Evolutionary conservation across 2,888 invertebrate species (phyloP).

Genomic region (Lymantria monacha): DNA sequence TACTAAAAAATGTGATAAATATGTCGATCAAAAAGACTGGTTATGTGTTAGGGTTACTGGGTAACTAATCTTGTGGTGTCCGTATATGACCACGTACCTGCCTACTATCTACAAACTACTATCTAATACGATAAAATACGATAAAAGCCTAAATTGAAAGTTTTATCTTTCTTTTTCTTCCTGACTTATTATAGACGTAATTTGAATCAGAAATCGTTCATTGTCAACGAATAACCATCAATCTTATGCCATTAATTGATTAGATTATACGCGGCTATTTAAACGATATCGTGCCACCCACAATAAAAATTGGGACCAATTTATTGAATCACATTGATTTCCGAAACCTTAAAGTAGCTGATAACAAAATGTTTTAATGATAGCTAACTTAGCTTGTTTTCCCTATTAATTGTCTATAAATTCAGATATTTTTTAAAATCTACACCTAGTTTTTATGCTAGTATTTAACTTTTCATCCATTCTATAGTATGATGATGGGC

Average conservation of each 20-base stretch:
- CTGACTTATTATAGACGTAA: conserved; percentile 14
- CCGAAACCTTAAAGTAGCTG: too few species aligned
- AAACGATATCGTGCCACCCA: conserved; percentile 60
- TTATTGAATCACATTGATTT: conserved; percentile 9
- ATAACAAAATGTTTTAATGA: too few species aligned
- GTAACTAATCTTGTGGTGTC: too few species aligned
- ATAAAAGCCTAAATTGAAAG: conserved; percentile 26
- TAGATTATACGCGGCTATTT: conserved; percentile 60
- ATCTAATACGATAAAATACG: conserved; percentile 23
- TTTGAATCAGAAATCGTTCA: conserved; percentile 45
- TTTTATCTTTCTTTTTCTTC: conserved; percentile 45
- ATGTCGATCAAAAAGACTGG: too few species aligned
- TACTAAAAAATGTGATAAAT: too few species aligned
- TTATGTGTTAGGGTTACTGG: too few species aligned
- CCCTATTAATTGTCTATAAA: too few species aligned
- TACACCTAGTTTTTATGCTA: too few species aligned
- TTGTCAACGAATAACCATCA: conserved; percentile 59
- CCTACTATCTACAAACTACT: neutral
- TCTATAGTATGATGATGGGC: neutral
- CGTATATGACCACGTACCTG: too few species aligned
- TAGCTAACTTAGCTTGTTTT: too few species aligned
- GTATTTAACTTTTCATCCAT: neutral
- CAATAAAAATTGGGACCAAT: conserved; percentile 28
- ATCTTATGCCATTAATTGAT: conserved; percentile 72
- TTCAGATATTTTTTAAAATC: too few species aligned